Evolutionary conservation across 2,888 invertebrate genomes (phyloP).

Genomic region (Tillus elongatus): DNA sequence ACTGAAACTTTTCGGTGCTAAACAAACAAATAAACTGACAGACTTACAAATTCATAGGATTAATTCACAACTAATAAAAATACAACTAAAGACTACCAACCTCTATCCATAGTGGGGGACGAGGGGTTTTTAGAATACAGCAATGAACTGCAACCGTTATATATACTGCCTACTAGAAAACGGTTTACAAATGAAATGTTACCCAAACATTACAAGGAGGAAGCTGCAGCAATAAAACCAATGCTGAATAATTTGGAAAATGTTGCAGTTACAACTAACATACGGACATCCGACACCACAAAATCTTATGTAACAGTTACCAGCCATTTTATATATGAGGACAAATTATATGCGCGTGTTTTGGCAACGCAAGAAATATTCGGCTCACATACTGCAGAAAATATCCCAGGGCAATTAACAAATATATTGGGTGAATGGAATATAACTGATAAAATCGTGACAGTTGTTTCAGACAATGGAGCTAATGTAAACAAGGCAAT

Average conservation of each 20-base stretch:
- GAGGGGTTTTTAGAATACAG: constrained; percentile 23
- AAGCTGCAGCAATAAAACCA: constrained; percentile 15
- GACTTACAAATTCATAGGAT: constrained; percentile 8
- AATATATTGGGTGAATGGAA: constrained; percentile 23
- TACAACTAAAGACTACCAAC: constrained; percentile 23
- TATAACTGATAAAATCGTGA: constrained; percentile 24
- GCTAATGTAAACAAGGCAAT: constrained; percentile 27
- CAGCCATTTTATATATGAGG: constrained; percentile 23
- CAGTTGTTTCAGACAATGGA: constrained; percentile 26
- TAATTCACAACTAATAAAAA: constrained; percentile 18
- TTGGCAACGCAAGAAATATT: constrained; percentile 21
- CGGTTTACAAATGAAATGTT: constrained; percentile 16
- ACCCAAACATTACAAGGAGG: constrained; percentile 16
- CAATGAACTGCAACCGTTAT: constrained; percentile 19
- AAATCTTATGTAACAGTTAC: constrained; percentile 24
- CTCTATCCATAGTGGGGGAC: constrained; percentile 25
- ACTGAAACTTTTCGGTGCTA: constrained; percentile 7
- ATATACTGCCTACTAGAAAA: constrained; percentile 19
- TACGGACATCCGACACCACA: constrained; percentile 24
- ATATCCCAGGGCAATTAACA: constrained; percentile 17
- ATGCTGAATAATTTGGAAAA: constrained; percentile 17
- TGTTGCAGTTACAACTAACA: constrained; percentile 26
- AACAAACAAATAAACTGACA: constrained; percentile 3
- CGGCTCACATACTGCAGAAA: constrained; percentile 17
- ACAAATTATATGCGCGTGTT: constrained; percentile 16